Evolutionary conservation across 2,113 vertebrate species (phyloP), one percentile per base, ranked within the genome.

Genomic region (Siphamia tubifer): DNA sequence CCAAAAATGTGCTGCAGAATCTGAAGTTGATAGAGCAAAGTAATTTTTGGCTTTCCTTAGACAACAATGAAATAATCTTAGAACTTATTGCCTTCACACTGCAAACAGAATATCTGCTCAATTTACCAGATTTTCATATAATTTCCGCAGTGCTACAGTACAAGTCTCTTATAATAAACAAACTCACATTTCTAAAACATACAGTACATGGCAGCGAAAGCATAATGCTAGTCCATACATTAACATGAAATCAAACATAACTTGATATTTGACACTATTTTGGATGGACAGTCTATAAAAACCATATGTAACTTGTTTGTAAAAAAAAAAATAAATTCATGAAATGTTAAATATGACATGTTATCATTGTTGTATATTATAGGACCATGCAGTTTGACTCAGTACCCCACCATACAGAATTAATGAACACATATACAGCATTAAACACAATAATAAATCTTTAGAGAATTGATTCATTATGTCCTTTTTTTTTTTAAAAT

Each of bases 351-450:
- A 68, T 66, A 49, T 68, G 17, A 63, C 48, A 65, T 74, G 48
- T 75, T 52, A 31, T 44, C 13, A 39, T 56, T 13, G 69, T 48
- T 66, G 12, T 69, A 30, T 49, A 67, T 62, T 49, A 76, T 40
- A 62, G 68, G 54, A 70, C 67, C 86, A 84, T 89, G 86, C 84
- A 84, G 47, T 75, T 72, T 72, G 43, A 68, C 49, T 69, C 39
- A 12, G 43, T 61, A 62, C 56, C 56, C 53, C 49, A 74, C 49
- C 67, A 66, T 45, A 52, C 34, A 72, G 13, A 66, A 38, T 44
- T 66, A 55, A 48, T 56, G 56, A 53, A 70, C 38, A 67, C 51
- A 79, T 24, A 63, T 47, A 69, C 65, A 62, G 31, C 30, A 25
- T 67, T 52, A 48, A 79, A 76, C 39, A 76, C 31, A 58, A 28